Evolutionary conservation across 2,797 vertebrate genomes (phyloP).

Genomic region (Scleropages formosus): DNA sequence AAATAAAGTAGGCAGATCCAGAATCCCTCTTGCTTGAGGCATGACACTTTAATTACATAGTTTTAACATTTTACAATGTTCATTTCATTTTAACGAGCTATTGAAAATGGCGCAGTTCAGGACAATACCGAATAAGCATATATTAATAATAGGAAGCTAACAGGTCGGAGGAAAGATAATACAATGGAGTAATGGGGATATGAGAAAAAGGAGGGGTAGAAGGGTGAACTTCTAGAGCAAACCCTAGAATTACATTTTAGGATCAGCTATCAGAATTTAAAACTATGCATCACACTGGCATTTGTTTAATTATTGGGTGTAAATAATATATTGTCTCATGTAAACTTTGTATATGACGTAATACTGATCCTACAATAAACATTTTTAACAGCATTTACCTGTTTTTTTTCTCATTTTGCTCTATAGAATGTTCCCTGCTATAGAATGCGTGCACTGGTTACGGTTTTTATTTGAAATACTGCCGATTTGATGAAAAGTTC

Average conservation of each 20-base stretch:
- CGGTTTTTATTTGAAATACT: background rate
- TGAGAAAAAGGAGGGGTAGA: background rate
- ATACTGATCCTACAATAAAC: background rate
- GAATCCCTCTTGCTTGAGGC: slow-evolving; percentile 13
- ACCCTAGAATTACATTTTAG: background rate
- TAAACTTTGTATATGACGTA: no score
- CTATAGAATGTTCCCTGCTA: background rate
- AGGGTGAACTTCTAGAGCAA: background rate
- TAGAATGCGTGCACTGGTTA: background rate
- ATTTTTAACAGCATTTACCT: background rate
- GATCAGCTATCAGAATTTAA: no score
- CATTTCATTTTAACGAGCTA: slow-evolving; percentile 20
- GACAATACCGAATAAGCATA: background rate
- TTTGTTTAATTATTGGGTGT: no score
- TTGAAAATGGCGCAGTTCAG: background rate
- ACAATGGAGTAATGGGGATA: background rate
- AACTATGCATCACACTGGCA: background rate
- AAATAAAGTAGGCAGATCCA: background rate
- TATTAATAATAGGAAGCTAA: background rate
- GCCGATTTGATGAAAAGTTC: no score
- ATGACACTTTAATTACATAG: slow-evolving; percentile 25
- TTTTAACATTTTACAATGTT: slow-evolving; percentile 19
- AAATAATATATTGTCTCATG: no score
- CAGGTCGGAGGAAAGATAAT: background rate
- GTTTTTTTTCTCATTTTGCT: background rate